Percentiles rank a stretch among this genome's conserved stretches.
Evolutionary conservation across 2,113 vertebrate genomes (phyloP).

Genomic region (Lepisosteus osseus): DNA sequence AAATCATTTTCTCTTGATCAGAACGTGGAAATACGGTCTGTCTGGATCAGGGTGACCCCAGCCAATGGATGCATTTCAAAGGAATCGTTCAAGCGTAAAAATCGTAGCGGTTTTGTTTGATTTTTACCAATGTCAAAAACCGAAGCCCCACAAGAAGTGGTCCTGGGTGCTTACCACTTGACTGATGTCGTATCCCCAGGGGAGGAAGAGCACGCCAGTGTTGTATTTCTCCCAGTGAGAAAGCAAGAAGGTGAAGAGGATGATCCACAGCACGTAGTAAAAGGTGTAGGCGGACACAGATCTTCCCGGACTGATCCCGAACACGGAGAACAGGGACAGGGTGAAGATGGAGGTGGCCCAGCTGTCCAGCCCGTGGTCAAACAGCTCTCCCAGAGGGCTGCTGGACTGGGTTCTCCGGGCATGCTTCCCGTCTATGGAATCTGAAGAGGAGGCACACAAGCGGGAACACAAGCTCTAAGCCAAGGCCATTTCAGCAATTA

Average conservation of each 20-base stretch:
- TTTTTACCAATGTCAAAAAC: too few species aligned
- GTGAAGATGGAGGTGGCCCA: slow-evolving; percentile 60
- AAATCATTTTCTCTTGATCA: too few species aligned
- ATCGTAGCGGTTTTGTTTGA: too few species aligned
- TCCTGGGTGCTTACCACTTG: slow-evolving; percentile 51
- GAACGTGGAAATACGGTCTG: too few species aligned
- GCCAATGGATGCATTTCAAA: too few species aligned
- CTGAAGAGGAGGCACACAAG: slow-evolving; percentile 29
- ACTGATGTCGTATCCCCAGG: slow-evolving; percentile 60
- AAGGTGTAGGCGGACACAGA: slow-evolving; percentile 53
- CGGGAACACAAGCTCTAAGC: too few species aligned
- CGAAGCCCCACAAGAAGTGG: too few species aligned
- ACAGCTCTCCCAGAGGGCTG: slow-evolving; percentile 57
- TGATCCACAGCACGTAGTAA: slow-evolving; percentile 53
- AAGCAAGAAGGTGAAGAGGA: slow-evolving; percentile 60
- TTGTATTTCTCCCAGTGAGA: slow-evolving; percentile 66
- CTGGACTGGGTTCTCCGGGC: slow-evolving; percentile 61
- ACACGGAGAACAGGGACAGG: slow-evolving; percentile 60
- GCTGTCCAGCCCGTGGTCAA: slow-evolving; percentile 64
- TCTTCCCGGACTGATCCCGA: slow-evolving; percentile 43
- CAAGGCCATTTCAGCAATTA: neutral
- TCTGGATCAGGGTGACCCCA: too few species aligned
- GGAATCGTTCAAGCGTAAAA: too few species aligned
- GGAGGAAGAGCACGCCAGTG: slow-evolving; percentile 61
- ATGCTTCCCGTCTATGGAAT: slow-evolving; percentile 62